phyloP scores from a whole-genome alignment of 37 sponge, comb jelly and placozoan species.

The Spongilla lacustris region DNA sequence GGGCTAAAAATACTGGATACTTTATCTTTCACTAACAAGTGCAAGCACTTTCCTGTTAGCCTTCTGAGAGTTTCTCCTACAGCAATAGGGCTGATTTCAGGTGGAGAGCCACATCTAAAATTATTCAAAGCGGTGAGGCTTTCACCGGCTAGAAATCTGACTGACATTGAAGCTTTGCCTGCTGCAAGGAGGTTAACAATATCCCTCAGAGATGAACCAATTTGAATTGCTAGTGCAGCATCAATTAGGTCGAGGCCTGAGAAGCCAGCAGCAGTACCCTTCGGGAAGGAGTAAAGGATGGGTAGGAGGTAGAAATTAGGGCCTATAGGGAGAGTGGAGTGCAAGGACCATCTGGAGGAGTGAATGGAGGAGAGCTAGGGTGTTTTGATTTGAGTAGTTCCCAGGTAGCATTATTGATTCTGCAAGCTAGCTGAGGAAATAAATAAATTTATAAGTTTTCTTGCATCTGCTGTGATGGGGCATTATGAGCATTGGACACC shows the following conservation, averaged over 20 bases:
- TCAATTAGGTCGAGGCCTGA: background rate
- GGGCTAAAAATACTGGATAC: background rate
- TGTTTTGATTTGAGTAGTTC: background rate
- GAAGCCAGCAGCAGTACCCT: constrained; percentile 9
- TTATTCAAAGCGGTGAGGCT: background rate
- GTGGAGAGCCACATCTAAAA: background rate
- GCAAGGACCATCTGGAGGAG: background rate
- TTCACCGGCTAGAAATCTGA: background rate
- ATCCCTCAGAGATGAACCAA: background rate
- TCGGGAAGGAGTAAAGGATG: constrained; percentile 7
- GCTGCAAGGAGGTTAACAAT: background rate
- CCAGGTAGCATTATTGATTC: background rate
- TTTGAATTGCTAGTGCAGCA: background rate
- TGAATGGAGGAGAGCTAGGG: background rate
- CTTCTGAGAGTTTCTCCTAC: background rate
- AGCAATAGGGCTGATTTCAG: background rate
- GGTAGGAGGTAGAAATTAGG: background rate
- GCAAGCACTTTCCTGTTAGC: background rate
- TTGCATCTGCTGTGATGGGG: background rate
- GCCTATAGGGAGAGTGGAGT: background rate
- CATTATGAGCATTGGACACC: background rate
- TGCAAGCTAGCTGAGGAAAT: background rate
- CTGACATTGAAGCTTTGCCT: background rate
- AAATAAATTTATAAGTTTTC: background rate
- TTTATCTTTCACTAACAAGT: background rate